Base-by-base conservation (phyloP, 2,888 invertebrate species). In the Mesochorus sp. region DNA sequence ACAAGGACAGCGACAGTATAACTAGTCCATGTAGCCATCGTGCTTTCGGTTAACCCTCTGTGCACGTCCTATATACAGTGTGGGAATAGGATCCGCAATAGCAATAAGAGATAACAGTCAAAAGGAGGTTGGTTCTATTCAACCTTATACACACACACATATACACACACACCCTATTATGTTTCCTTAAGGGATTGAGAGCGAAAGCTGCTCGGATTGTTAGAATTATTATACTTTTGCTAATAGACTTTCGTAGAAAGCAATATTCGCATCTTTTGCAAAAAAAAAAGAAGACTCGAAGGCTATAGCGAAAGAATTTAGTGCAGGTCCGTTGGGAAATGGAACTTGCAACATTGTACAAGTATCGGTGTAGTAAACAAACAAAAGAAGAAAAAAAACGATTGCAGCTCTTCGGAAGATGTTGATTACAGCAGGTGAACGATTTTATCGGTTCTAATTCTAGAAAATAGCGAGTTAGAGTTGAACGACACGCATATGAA, bases 21-120 rank as follows among this genome's bases (percentile, higher is more conserved):
- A 47, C 31, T 21, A 21, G 28, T 19, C 26, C 12, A n/a, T 61
- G 31, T 59, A 19, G 19, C 39, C 12, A 39, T 12, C 28, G 39
- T 12, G 24, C 34, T 37, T 55, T 31, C 31, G 42, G 61, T 34
- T 59, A 42, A 44, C 49, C 17, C 61, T 31, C 10, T 26, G 14
- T 24, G 26, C 8, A 64, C 47, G 34, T 34, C 21, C 49, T 21
- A 21, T 24, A 21, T 44, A 44, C 21, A 53, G 26, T 44, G 21
- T 10, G 14, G 14, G 19, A 12, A 51, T 12, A 51, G 66, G 61
- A 71, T 39, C 31, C 44, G 34, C 67, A 17, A 19, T 62, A 55
- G 67, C 62, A 73, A 72, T 72, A 73, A 72, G 62, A 73, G 77
- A 77, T 77, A 77, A 55, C 67, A 39, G 55, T 24, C 39, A 24